Percentiles rank a stretch among this genome's conserved stretches.
These are phyloP conservation scores for Typhlichthys subterraneus DNA, from an alignment of 2,797 vertebrate genomes.

Conservation along the genomic window DNA sequence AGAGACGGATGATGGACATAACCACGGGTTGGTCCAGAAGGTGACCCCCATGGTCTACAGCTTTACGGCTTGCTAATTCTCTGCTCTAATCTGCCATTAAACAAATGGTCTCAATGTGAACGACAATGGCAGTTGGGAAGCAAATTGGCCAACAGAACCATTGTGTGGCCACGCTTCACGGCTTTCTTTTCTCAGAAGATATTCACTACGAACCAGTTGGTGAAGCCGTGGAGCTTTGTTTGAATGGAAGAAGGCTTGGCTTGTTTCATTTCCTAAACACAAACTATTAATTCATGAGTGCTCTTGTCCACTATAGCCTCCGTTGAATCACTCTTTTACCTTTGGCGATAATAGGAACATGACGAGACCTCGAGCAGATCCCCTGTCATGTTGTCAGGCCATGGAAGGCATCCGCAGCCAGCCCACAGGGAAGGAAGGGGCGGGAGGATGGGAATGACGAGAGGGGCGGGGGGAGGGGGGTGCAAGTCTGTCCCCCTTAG, in stretches of 20 bases:
- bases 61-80: slow-evolving; percentile 60
- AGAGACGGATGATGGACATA: slow-evolving; percentile 58
- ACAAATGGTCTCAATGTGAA: slow-evolving; percentile 57
- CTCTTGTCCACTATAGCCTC: not conserved
- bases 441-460: too few relatives aligned
- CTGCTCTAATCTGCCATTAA: slow-evolving; percentile 60
- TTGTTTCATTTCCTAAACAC: slow-evolving; percentile 15
- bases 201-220: not conserved
- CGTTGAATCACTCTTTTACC: slow-evolving; percentile 17
- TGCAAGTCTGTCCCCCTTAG: slow-evolving; percentile 50
- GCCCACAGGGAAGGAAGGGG: slow-evolving; percentile 35
- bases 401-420: slow-evolving; percentile 46
- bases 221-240: too few relatives aligned
- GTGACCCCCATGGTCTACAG: slow-evolving; percentile 63
- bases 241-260: too few relatives aligned
- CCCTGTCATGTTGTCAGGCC: slow-evolving; percentile 27
- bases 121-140: slow-evolving; percentile 22
- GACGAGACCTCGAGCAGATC: slow-evolving; percentile 44
- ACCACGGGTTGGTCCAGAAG: slow-evolving; percentile 66
- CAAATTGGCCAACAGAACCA: slow-evolving; percentile 26
- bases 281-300: slow-evolving; percentile 22
- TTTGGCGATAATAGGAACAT: slow-evolving; percentile 36
- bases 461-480: not conserved
- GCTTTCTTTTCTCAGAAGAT: not conserved
- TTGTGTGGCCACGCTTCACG: slow-evolving; percentile 16